Conservation (phyloP, 2,113 vertebrate genomes). For the Tautogolabrus adspersus region DNA sequence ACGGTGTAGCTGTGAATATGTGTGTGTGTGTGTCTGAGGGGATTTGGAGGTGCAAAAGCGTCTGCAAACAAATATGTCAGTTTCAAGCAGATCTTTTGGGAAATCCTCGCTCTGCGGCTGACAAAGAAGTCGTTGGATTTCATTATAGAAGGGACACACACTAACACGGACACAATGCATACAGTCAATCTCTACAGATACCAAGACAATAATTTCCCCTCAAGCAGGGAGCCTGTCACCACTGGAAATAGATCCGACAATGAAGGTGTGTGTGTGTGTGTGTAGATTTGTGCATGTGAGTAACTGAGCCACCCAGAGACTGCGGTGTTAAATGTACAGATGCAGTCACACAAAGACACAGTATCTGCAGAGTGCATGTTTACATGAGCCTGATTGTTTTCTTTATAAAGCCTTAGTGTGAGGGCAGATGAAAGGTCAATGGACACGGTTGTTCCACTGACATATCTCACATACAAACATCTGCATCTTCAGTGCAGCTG, state of each 20-base stretch:
- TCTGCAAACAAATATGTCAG: constrained; percentile 13
- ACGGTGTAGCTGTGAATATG: not conserved
- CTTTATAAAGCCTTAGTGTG: constrained; percentile 38
- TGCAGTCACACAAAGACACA: constrained; percentile 37
- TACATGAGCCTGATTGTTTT: constrained; percentile 26
- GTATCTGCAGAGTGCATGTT: constrained; percentile 8
- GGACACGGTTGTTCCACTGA: constrained; percentile 11
- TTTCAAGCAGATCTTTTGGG: constrained; percentile 5
- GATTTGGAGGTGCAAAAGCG: not conserved
- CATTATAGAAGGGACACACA: constrained; percentile 16
- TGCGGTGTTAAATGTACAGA: constrained; percentile 22
- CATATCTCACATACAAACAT: constrained; percentile 8
- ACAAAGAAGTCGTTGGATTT: constrained; percentile 30
- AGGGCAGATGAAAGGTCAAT: constrained; percentile 19
- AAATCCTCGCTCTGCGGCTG: constrained; percentile 2
- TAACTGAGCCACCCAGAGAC: constrained; percentile 33
- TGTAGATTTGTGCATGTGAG: constrained; percentile 9
- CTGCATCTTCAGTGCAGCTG: not conserved
- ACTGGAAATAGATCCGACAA: constrained; percentile 34
- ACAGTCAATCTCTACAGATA: not conserved
- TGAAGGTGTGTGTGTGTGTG: constrained; percentile 9
- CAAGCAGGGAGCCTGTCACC: constrained; percentile 23
- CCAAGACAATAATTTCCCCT: constrained; percentile 13
- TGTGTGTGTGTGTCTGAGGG: not conserved
- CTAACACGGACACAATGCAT: constrained; percentile 2